Conservation (phyloP, 2,888 invertebrate genomes). For the Melikaiella ostensackeni region DNA sequence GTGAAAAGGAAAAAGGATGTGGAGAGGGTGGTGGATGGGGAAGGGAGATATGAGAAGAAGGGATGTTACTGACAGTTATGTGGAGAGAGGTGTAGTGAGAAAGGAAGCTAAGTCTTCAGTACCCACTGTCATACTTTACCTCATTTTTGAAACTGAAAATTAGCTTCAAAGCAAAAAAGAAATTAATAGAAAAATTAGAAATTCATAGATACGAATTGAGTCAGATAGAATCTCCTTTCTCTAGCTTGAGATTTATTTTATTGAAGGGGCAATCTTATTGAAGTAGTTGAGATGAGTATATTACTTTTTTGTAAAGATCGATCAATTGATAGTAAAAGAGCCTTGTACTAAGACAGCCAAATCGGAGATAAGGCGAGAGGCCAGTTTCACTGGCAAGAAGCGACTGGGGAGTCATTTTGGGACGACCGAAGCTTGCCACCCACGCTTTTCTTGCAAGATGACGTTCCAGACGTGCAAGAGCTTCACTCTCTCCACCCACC, state of each 20-base stretch:
- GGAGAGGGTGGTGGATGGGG: no score
- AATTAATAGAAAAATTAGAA: no score
- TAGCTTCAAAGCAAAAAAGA: no score
- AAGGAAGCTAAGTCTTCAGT: no score
- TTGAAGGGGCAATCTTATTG: background rate
- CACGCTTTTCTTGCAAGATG: constrained; percentile 91
- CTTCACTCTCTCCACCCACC: constrained; percentile 89
- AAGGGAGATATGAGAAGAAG: no score
- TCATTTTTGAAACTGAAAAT: no score
- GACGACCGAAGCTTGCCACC: constrained; percentile 93
- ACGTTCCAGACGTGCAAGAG: constrained; percentile 85
- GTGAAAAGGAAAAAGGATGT: no score
- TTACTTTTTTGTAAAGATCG: constrained; percentile 80
- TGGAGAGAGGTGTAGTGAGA: no score
- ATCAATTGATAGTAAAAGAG: constrained; percentile 91
- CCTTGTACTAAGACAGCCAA: constrained; percentile 91
- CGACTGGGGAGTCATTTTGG: constrained; percentile 93
- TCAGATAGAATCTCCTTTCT: background rate
- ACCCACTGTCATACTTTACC: no score
- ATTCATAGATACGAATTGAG: no score
- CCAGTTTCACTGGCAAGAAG: constrained; percentile 90
- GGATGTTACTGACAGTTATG: no score
- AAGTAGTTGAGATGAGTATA: constrained; percentile 15
- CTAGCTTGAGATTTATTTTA: background rate
- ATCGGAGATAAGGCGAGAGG: constrained; percentile 90